Evolutionary conservation across 2,888 invertebrate species (phyloP).

Genomic region (Acronicta psi): DNA sequence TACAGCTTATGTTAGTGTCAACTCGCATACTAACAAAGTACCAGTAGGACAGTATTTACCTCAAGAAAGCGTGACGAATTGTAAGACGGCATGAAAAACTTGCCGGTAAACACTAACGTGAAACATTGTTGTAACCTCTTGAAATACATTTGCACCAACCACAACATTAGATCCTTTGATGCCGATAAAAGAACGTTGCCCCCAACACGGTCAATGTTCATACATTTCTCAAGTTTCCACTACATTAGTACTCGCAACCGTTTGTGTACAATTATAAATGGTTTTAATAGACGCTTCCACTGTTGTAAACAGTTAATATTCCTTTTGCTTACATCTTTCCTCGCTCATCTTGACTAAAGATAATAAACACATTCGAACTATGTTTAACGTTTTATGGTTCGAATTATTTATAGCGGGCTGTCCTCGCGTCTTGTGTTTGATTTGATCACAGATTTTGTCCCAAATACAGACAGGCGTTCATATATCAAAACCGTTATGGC

Average conservation of each 20-base stretch:
- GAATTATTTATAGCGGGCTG: conserved; percentile 27
- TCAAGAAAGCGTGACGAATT: conserved; percentile 39
- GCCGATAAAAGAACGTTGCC: conserved; percentile 68
- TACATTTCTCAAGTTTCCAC: conserved; percentile 69
- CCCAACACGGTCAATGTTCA: conserved; percentile 56
- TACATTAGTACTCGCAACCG: conserved; percentile 61
- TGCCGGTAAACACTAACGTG: conserved; percentile 19
- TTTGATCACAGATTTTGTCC: conserved; percentile 42
- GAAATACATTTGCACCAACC: conserved; percentile 35
- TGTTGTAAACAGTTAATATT: conserved; percentile 52
- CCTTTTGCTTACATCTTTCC: conserved; percentile 38
- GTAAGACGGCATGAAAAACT: conserved; percentile 26
- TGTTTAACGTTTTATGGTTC: conserved; percentile 46
- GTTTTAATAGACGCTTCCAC: conserved; percentile 46
- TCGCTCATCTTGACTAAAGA: conserved; percentile 43
- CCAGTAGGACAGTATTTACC: conserved; percentile 18
- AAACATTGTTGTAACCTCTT: conserved; percentile 28
- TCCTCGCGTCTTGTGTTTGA: conserved; percentile 26
- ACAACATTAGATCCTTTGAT: conserved; percentile 49
- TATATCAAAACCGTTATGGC: conserved; percentile 46
- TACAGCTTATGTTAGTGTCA: neutral
- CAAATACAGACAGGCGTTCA: conserved; percentile 35
- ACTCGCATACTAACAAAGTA: conserved; percentile 1
- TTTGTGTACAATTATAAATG: conserved; percentile 50
- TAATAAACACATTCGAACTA: conserved; percentile 51